These are phyloP conservation scores for Nomada ferruginata DNA, from an alignment of 2,888 invertebrate species.

Conservation along the genomic window DNA sequence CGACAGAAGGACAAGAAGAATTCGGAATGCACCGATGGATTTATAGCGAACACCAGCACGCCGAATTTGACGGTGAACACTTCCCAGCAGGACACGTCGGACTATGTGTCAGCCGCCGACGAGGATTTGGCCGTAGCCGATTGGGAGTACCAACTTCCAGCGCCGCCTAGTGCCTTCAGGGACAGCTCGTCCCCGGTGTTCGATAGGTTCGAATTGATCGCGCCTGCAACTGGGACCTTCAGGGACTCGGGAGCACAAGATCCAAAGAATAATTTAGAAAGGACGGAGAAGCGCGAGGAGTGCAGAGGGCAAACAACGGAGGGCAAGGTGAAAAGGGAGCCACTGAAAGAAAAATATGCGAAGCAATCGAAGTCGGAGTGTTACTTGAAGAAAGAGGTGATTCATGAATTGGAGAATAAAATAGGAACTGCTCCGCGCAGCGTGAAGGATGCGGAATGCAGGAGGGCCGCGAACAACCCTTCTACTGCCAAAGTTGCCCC, in stretches of 20 bases:
- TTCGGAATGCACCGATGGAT: constrained; percentile 1
- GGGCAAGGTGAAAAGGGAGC: not conserved
- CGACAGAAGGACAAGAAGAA: not conserved
- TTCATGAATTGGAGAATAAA: constrained; percentile 77
- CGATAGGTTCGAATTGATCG: constrained; percentile 65
- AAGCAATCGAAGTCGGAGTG: not conserved
- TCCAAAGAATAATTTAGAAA: not conserved
- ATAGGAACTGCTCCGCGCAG: constrained; percentile 68
- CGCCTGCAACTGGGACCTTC: constrained; percentile 36
- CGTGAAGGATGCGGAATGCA: constrained; percentile 57
- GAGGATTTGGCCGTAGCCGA: constrained; percentile 75
- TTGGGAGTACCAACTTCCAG: constrained; percentile 87
- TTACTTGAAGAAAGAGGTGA: constrained; percentile 75
- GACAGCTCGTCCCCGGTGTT: constrained; percentile 79
- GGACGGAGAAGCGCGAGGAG: not conserved
- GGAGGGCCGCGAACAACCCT: constrained; percentile 29
- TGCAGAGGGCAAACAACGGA: not conserved
- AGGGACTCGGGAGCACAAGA: not conserved
- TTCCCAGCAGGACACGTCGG: constrained; percentile 81
- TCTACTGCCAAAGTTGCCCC: constrained; percentile 77
- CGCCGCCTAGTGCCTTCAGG: constrained; percentile 86
- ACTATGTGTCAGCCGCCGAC: constrained; percentile 79
- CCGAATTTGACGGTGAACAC: constrained; percentile 49
- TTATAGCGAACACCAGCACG: constrained; percentile 34
- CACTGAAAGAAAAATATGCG: not conserved